Percentiles rank a stretch among this genome's conserved stretches.
Evolutionary conservation across 2,113 vertebrate genomes (phyloP).

Genomic region (Osmerus eperlanus): DNA sequence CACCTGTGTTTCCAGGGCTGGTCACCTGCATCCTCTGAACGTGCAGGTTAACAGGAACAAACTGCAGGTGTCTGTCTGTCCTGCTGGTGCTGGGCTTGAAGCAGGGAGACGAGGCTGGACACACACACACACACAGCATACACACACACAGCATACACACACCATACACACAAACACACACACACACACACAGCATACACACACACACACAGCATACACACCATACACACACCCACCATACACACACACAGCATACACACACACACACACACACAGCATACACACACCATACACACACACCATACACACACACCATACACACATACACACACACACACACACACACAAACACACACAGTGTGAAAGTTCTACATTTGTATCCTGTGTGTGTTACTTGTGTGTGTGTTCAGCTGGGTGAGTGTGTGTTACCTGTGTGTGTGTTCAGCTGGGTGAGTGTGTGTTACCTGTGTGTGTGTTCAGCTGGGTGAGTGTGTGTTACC

Average conservation of each 20-base stretch:
- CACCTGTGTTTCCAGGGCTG: slow-evolving; percentile 61
- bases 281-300: too few relatives aligned
- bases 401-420: neutral
- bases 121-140: neutral
- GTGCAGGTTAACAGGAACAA: slow-evolving; percentile 82
- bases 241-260: neutral
- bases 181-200: neutral
- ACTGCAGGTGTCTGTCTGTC: slow-evolving; percentile 81
- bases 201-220: too few relatives aligned
- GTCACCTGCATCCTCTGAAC: slow-evolving; percentile 82
- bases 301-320: too few relatives aligned
- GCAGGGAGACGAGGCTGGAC: slow-evolving; percentile 53
- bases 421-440: slow-evolving; percentile 73
- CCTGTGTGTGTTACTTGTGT: neutral
- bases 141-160: neutral
- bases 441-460: slow-evolving; percentile 76
- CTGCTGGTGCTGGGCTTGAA: slow-evolving; percentile 84
- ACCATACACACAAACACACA: neutral
- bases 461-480: too few relatives aligned
- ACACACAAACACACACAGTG: neutral
- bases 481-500: too few relatives aligned
- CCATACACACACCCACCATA: too few relatives aligned
- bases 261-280: neutral
- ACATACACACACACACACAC: too few relatives aligned
- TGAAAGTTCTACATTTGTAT: neutral